Evolutionary conservation across 2,888 invertebrate species (phyloP).

Genomic region (Polydrusus cervinus): DNA sequence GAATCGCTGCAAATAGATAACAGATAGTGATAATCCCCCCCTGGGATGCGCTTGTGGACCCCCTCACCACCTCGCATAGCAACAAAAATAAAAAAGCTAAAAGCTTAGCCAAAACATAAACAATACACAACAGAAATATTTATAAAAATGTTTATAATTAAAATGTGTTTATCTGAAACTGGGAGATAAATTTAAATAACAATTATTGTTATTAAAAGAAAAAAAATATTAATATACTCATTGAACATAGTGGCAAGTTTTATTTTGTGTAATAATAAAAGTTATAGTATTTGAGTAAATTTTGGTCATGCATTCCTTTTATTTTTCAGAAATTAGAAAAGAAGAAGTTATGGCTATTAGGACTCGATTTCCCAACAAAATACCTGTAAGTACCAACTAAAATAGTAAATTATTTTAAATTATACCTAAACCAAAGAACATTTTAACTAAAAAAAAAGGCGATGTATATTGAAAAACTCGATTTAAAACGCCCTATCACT

Average conservation of each 20-base stretch:
- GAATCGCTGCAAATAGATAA: too few relatives aligned
- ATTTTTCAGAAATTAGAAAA: constrained; percentile 78
- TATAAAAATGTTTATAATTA: background rate
- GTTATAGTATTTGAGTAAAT: background rate
- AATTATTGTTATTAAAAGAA: background rate
- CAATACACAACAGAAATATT: background rate
- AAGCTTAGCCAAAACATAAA: background rate
- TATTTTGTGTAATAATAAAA: too few relatives aligned
- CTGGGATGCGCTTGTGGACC: too few relatives aligned
- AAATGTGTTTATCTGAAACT: constrained; percentile 8
- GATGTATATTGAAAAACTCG: too few relatives aligned
- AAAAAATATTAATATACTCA: background rate
- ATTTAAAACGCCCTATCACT: too few relatives aligned
- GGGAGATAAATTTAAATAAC: background rate
- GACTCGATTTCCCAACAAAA: constrained; percentile 85
- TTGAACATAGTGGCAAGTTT: background rate
- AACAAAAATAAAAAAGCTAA: background rate
- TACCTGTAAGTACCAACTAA: constrained; percentile 81
- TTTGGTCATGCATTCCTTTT: constrained; percentile 40
- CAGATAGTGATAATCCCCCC: too few relatives aligned
- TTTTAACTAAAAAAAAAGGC: background rate
- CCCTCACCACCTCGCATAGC: background rate
- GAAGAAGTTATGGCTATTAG: constrained; percentile 87
- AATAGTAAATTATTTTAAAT: background rate
- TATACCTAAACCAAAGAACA: background rate